Percentiles rank a stretch among this genome's conserved stretches.
phyloP scores from a whole-genome alignment of 2,888 invertebrate species.

The Cheilosia variabilis region DNA sequence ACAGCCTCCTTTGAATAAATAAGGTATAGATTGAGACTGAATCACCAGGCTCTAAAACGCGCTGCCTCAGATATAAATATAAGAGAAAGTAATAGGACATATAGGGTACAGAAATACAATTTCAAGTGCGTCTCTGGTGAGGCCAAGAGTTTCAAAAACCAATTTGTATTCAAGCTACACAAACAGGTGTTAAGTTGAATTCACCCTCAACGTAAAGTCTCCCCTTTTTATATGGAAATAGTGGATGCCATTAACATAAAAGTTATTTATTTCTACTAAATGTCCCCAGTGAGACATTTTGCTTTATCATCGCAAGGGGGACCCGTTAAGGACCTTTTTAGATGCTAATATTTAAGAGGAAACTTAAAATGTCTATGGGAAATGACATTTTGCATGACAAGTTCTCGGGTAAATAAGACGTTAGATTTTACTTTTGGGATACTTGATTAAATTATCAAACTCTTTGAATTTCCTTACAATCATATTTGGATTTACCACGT shows the following conservation, averaged over 20 bases:
- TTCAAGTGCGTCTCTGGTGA: not conserved
- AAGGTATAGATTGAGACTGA: too few relatives aligned
- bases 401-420: not conserved
- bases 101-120: not conserved
- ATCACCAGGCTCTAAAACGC: too few relatives aligned
- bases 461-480: not conserved
- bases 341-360: not conserved
- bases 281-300: constrained; percentile 40
- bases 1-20: too few relatives aligned
- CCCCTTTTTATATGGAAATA: constrained; percentile 9
- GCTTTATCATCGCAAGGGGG: not conserved
- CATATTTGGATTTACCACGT: too few relatives aligned
- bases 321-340: constrained; percentile 8
- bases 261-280: constrained; percentile 26
- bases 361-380: constrained; percentile 3
- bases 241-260: constrained; percentile 24
- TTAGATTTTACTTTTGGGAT: not conserved
- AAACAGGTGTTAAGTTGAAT: constrained; percentile 4
- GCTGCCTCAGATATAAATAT: too few relatives aligned
- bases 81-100: too few relatives aligned
- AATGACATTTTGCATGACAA: not conserved
- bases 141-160: not conserved
- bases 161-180: constrained; percentile 24
- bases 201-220: not conserved
- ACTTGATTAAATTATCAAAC: too few relatives aligned